Base-by-base conservation (phyloP, 2,888 invertebrate species). In the Netelia fuscicornis region DNA sequence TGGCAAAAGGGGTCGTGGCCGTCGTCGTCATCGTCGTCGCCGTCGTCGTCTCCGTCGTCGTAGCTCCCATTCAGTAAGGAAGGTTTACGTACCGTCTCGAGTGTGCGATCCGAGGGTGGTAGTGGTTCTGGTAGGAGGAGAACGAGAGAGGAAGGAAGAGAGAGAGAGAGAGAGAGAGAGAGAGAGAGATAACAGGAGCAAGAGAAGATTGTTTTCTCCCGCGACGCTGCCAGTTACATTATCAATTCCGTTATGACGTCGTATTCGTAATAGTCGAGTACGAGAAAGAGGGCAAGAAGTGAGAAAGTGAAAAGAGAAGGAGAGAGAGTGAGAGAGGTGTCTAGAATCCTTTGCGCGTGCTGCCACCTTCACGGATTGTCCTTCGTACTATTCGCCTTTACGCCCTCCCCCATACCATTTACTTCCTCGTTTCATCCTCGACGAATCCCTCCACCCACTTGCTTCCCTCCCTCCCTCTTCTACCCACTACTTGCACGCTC, bases 171-270 rank as follows among this genome's bases (percentile, higher is more conserved):
- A 70, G 71, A 82, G 79, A 76, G 56, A 71, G 60, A 70, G 77
- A 85, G 84, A 84, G 74, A 67, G 67, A 85, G 86, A 70, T 82
- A 88, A 83, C 87, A 79, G 87, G 71, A 87, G 88, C 87, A 90
- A 89, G 89, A 79, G 83, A 82, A 85, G 83, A 86, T 83, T 83
- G 84, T 86, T 83, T 83, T 85, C 90, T 91, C 52, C 37, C 90
- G 90, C 88, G 89, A 90, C 91, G 90, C 89, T 91, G 71, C 82
- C 88, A 90, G 92, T 92, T 92, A 92, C 92, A 92, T 93, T 93
- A 93, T 93, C 93, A 93, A 93, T 93, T 93, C 93, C 92, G 92
- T 92, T 93, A 91, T 91, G 92, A 91, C 90, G 88, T 88, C 88
- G 91, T 90, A 91, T 93, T 93, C 93, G 93, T 92, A 93, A 93